These are phyloP conservation scores for Cheilosia soror DNA, from an alignment of 2,888 invertebrate species.

Conservation along the genomic window DNA sequence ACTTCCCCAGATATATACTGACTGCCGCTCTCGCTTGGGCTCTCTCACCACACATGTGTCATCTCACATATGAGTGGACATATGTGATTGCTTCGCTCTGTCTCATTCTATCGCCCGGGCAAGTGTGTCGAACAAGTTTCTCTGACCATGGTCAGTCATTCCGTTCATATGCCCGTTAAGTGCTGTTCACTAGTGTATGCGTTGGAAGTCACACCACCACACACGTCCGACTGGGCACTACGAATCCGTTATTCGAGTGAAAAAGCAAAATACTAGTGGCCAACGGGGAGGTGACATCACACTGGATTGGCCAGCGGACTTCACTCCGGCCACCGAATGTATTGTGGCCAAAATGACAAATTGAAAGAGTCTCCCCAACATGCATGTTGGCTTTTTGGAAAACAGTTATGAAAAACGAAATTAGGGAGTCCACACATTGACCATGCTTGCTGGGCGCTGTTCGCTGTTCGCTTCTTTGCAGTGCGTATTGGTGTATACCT, in stretches of 20 bases:
- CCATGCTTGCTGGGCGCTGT: conserved; percentile 40
- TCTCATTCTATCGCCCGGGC: conserved; percentile 51
- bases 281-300: conserved; percentile 77
- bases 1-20: conserved; percentile 42
- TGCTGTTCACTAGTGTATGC: conserved; percentile 62
- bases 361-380: conserved; percentile 62
- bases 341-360: conserved; percentile 72
- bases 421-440: conserved; percentile 67
- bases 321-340: conserved; percentile 64
- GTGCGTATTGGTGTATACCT: conserved; percentile 52
- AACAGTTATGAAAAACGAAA: conserved; percentile 66
- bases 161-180: conserved; percentile 68
- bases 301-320: conserved; percentile 77
- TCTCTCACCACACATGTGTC: conserved; percentile 60
- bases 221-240: conserved; percentile 67
- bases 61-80: conserved; percentile 74
- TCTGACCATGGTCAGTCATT: conserved; percentile 74
- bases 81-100: conserved; percentile 60
- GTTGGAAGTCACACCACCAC: conserved; percentile 56
- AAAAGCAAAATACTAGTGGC: conserved; percentile 66
- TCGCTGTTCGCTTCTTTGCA: conserved; percentile 1
- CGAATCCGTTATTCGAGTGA: conserved; percentile 70
- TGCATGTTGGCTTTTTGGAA: conserved; percentile 32
- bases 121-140: conserved; percentile 54
- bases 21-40: not conserved